Evolutionary conservation across 2,113 vertebrate genomes (phyloP).

Genomic region (Coturnix japonica): DNA sequence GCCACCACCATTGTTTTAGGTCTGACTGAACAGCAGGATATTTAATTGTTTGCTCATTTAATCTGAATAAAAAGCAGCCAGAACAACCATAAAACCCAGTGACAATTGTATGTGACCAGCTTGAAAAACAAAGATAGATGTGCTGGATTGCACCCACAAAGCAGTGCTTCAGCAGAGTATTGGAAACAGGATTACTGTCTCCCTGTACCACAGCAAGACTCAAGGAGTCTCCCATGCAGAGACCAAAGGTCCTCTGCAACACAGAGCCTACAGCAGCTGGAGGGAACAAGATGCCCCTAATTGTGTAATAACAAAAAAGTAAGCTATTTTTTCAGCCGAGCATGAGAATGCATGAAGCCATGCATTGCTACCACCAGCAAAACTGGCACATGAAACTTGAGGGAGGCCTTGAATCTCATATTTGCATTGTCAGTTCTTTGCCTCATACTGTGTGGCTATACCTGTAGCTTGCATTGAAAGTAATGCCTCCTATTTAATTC

Average conservation of each 20-base stretch:
- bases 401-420: background rate
- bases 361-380: background rate
- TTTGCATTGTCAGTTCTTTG: background rate
- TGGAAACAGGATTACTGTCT: background rate
- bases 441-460: background rate
- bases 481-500: no score
- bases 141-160: conserved; percentile 32
- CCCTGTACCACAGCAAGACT: background rate
- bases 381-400: background rate
- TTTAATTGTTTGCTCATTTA: conserved; percentile 64
- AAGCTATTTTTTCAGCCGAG: accelerated
- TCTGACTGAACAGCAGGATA: conserved; percentile 32
- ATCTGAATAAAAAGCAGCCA: conserved; percentile 38
- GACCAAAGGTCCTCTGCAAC: background rate
- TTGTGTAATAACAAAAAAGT: accelerated
- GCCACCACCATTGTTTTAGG: conserved; percentile 28
- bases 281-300: background rate
- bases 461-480: background rate
- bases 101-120: conserved; percentile 34
- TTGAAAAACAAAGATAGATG: conserved; percentile 14
- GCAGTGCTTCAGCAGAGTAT: background rate
- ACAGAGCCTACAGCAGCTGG: background rate
- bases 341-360: accelerated
- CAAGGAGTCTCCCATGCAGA: accelerated
- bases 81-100: conserved; percentile 21